Conservation (phyloP, 35 echinoderm and acorn worm genomes). For the Heliocidaris tuberculata region DNA sequence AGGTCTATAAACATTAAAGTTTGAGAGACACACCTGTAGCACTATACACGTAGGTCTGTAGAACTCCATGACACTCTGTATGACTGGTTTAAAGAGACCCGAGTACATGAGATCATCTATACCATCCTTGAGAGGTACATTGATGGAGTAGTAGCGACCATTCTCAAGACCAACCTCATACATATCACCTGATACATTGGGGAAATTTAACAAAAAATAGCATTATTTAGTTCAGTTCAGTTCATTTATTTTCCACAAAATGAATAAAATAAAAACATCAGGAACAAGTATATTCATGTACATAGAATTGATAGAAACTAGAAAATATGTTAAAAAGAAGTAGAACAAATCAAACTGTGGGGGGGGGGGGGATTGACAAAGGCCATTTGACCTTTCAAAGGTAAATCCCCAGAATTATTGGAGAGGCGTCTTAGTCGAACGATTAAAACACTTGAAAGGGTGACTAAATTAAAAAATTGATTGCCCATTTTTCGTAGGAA, state of each 20-base stretch:
- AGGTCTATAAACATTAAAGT: background rate
- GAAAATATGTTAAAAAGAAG: background rate
- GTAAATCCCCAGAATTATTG: too few relatives aligned
- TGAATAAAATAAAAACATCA: background rate
- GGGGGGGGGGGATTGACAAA: too few relatives aligned
- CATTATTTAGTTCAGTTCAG: background rate
- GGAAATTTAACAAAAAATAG: background rate
- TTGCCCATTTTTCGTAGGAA: too few relatives aligned
- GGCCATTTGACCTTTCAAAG: too few relatives aligned
- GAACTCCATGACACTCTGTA: constrained; percentile 97
- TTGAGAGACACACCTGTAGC: constrained; percentile 74
- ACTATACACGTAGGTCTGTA: constrained; percentile 98
- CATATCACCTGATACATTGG: constrained; percentile 80
- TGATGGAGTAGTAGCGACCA: constrained; percentile 96
- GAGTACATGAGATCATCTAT: constrained; percentile 97
- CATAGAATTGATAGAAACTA: background rate
- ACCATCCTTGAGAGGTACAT: constrained; percentile 97
- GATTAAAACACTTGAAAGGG: too few relatives aligned
- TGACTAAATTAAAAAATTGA: too few relatives aligned
- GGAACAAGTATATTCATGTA: too few relatives aligned
- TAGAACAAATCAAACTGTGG: background rate
- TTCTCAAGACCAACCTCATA: constrained; percentile 96
- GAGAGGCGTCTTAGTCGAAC: too few relatives aligned
- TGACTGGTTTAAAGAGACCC: constrained; percentile 93
- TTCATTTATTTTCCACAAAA: background rate